Base-by-base conservation (phyloP, 1,140 invertebrate genomes). In the Bradynema listronoti region DNA sequence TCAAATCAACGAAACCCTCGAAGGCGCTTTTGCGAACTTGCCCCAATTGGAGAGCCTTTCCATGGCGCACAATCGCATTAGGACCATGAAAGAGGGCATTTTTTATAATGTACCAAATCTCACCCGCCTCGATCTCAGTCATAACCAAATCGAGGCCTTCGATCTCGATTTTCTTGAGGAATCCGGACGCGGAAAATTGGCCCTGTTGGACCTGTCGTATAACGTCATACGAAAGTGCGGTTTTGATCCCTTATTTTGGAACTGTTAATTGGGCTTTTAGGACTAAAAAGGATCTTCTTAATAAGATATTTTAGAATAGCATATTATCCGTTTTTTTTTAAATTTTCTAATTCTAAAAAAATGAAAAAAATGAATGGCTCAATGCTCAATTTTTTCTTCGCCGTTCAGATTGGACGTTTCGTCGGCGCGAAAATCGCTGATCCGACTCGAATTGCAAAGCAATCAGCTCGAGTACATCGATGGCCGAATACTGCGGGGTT, bases 401-500 rank as follows among this genome's bases (percentile, higher is more conserved):
- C 14, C 1, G 24, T 43, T 54, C 29, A 66, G 68, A 59, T 33
- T 67, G 25, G 45, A 67, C 22, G 36, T 67, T 19, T 30, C 52
- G 24, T 33, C 29, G 22, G 46, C 68, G 14, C 43, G 43, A 47
- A 51, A 71, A 46, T 72, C 68, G 16, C 25, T 67, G 22, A 36
- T 36, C 6, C 39, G 29, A 30, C 39, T 67, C 27, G 22, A 39
- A 22, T 4, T 68, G 4, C 19, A 53, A 39, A 43, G 71, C 46
- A 67, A 67, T 32, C 52, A 65, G 29, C 29, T 67, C 6, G 66
- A 67, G 34, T 71, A 65, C 42, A 53, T 67, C 6, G 61, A 67
- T 36, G 45, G 9, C 52, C 16, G 55, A 43, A 50, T 67, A 39
- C 43, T 67, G 19, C 49, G 56, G 9, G 43, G 51, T 9, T 67